Percentiles rank a stretch among this genome's conserved stretches.
phyloP scores from a whole-genome alignment of 2,113 vertebrate species.

The Balaeniceps rex region DNA sequence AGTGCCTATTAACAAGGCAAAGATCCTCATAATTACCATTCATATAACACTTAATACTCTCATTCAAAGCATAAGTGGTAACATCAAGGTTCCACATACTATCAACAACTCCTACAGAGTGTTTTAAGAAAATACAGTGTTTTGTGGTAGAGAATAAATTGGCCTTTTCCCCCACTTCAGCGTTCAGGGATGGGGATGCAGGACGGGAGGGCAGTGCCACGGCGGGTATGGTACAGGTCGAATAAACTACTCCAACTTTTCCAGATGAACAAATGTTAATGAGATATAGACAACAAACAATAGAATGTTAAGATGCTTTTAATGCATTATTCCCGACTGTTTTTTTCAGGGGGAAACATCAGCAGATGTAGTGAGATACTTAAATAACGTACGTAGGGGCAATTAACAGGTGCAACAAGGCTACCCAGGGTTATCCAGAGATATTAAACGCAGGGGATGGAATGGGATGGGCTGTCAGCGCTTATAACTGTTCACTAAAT shows the following conservation, averaged over 20 bases:
- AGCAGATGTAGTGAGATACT: background rate
- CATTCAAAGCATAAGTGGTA: background rate
- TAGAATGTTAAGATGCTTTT: background rate
- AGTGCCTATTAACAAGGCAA: background rate
- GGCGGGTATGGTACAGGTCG: background rate
- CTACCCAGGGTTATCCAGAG: background rate
- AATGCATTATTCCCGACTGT: background rate
- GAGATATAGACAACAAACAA: background rate
- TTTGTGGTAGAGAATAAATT: background rate
- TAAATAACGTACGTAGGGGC: background rate
- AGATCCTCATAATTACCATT: background rate
- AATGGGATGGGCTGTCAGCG: background rate
- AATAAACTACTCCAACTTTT: background rate
- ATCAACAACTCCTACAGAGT: background rate
- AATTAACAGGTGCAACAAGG: background rate
- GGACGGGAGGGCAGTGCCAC: background rate
- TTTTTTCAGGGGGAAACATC: background rate
- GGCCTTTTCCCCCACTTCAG: background rate
- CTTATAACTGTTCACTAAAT: background rate
- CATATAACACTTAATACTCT: background rate
- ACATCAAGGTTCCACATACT: background rate
- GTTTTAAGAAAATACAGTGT: background rate
- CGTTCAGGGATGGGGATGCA: background rate
- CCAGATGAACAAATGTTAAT: background rate
- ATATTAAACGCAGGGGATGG: background rate